These are phyloP conservation scores for Darevskia nairensis DNA, from an alignment of 2,797 vertebrate species.

Conservation along the genomic window DNA sequence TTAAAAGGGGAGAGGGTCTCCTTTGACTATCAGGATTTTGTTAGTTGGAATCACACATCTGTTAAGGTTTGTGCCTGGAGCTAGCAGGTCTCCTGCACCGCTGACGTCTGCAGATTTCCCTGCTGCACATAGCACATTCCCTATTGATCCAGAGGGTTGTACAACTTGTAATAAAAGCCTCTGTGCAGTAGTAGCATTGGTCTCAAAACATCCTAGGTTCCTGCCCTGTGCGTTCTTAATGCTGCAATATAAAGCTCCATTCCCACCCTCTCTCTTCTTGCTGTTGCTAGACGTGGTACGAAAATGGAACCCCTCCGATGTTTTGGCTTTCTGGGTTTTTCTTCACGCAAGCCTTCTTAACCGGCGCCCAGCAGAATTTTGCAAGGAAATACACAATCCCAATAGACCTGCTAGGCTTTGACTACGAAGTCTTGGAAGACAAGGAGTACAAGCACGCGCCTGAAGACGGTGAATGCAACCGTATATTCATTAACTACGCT, in stretches of 20 bases:
- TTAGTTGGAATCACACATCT: no score
- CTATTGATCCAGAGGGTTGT: not conserved
- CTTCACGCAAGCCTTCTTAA: conserved; percentile 94
- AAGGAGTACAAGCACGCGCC: conserved; percentile 80
- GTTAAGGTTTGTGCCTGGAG: no score
- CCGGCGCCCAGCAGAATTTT: conserved; percentile 91
- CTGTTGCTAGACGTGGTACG: conserved; percentile 84
- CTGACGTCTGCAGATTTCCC: not conserved
- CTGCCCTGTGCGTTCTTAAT: not conserved
- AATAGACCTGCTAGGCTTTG: conserved; percentile 88
- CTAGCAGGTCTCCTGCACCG: no score
- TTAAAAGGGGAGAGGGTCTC: no score
- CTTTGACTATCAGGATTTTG: no score
- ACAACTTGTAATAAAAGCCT: not conserved
- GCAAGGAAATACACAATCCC: conserved; percentile 89
- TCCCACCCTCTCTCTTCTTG: not conserved
- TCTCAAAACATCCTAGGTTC: not conserved
- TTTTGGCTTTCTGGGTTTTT: conserved; percentile 95
- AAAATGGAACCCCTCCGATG: conserved; percentile 82
- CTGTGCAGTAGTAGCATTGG: no score
- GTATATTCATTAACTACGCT: not conserved
- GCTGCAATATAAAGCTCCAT: not conserved
- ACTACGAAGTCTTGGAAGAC: conserved; percentile 90
- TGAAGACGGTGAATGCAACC: conserved; percentile 83
- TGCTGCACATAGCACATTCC: not conserved